These are phyloP conservation scores for Lydus trimaculatus DNA, from an alignment of 2,888 invertebrate species.

Conservation along the genomic window DNA sequence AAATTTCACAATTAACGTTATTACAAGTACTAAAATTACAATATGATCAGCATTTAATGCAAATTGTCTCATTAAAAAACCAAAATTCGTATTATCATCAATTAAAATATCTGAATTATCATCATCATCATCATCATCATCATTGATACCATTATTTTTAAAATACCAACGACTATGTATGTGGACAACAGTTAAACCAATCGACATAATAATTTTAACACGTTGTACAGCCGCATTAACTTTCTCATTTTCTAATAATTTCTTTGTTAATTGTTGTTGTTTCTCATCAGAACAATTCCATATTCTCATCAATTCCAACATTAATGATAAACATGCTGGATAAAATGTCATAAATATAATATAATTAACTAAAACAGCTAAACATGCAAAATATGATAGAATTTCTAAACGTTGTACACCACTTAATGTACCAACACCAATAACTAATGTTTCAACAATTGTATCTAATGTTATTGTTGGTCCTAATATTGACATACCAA, in stretches of 20 bases:
- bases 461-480: conserved; percentile 92
- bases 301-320: conserved; percentile 73
- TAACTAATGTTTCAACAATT: conserved; percentile 85
- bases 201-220: conserved; percentile 95
- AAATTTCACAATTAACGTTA: conserved; percentile 88
- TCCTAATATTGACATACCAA: conserved; percentile 85
- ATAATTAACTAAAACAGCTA: conserved; percentile 91
- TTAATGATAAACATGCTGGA: conserved; percentile 88
- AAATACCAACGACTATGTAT: conserved; percentile 67
- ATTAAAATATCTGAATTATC: conserved; percentile 29
- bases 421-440: conserved; percentile 90
- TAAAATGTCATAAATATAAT: conserved; percentile 94
- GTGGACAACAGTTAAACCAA: conserved; percentile 88
- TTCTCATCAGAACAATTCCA: conserved; percentile 49
- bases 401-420: conserved; percentile 88
- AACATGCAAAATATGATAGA: conserved; percentile 89
- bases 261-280: conserved; percentile 49
- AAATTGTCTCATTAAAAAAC: conserved; percentile 55
- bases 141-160: conserved; percentile 32
- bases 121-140: conserved; percentile 33
- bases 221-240: conserved; percentile 92
- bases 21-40: conserved; percentile 81
- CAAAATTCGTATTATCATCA: conserved; percentile 36
- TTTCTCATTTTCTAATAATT: conserved; percentile 75
- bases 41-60: conserved; percentile 84